Percentiles rank a stretch among this genome's conserved stretches.
phyloP scores from a whole-genome alignment of 1,140 invertebrate species.

The Polyergus mexicanus region DNA sequence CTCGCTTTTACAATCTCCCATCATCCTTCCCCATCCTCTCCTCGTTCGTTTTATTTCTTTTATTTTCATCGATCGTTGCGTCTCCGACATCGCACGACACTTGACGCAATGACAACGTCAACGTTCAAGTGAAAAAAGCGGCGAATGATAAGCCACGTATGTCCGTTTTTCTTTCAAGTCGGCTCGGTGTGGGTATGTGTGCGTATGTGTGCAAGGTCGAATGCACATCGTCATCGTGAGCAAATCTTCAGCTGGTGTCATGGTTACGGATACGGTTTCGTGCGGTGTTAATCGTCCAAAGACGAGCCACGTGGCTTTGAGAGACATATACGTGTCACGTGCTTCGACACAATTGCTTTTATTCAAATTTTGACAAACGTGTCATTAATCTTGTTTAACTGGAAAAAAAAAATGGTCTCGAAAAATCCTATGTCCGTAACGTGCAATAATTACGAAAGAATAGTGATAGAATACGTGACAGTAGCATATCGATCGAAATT shows the following conservation, averaged over 20 bases:
- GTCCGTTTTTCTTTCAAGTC: background rate
- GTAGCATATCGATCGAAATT: too few species aligned
- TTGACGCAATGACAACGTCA: constrained; percentile 36
- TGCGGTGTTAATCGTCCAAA: background rate
- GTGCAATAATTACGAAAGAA: background rate
- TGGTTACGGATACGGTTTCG: background rate
- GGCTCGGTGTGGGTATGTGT: background rate
- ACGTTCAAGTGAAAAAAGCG: constrained; percentile 12
- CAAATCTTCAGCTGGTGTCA: constrained; percentile 5
- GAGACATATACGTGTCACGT: background rate
- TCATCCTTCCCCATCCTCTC: background rate
- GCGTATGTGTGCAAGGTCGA: background rate
- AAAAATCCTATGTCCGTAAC: background rate
- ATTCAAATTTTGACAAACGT: background rate
- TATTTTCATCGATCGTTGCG: constrained; percentile 49
- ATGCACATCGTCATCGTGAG: background rate
- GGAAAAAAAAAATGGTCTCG: background rate
- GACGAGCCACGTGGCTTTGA: background rate
- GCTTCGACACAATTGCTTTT: background rate
- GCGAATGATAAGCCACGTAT: constrained; percentile 17
- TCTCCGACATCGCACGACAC: constrained; percentile 38
- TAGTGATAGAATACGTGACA: background rate
- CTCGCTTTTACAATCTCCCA: constrained; percentile 30
- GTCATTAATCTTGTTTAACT: background rate
- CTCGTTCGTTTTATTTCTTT: constrained; percentile 38